Evolutionary conservation across 2,888 invertebrate genomes (phyloP).

Genomic region (Drosophila hamatofila): DNA sequence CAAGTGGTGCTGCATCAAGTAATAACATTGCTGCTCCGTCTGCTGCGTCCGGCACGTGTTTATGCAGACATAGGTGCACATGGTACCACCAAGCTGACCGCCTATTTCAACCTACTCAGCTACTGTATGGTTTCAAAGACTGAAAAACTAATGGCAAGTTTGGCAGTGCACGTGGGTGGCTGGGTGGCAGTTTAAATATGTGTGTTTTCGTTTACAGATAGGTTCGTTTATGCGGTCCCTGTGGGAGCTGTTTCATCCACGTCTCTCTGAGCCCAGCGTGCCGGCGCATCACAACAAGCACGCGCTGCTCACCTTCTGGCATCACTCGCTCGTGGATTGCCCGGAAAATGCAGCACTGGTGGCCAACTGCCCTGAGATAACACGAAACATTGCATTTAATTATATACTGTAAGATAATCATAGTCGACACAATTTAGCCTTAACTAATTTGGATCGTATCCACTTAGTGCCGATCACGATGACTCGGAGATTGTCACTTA

Average conservation of each 20-base stretch:
- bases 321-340: slow-evolving; percentile 96
- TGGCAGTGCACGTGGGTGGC: slow-evolving; percentile 1
- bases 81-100: slow-evolving; percentile 95
- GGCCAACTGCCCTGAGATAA: slow-evolving; percentile 93
- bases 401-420: slow-evolving; percentile 93
- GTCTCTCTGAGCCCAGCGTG: slow-evolving; percentile 96
- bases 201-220: slow-evolving; percentile 88
- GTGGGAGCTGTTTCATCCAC: slow-evolving; percentile 98
- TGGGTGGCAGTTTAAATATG: slow-evolving; percentile 1
- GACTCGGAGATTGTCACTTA: slow-evolving; percentile 97
- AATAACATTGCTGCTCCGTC: slow-evolving; percentile 90
- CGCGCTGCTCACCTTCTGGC: slow-evolving; percentile 96
- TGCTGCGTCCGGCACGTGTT: slow-evolving; percentile 93
- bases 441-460: background rate
- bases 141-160: slow-evolving; percentile 95
- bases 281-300: slow-evolving; percentile 98
- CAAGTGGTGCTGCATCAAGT: slow-evolving; percentile 88
- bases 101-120: slow-evolving; percentile 96
- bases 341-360: slow-evolving; percentile 96
- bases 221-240: slow-evolving; percentile 96
- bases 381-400: slow-evolving; percentile 97
- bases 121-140: slow-evolving; percentile 96
- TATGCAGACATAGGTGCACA: slow-evolving; percentile 94
- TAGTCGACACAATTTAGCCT: background rate
- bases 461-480: slow-evolving; percentile 95